Conservation (phyloP, 2,888 invertebrate genomes). For the Cosmia trapezina region DNA sequence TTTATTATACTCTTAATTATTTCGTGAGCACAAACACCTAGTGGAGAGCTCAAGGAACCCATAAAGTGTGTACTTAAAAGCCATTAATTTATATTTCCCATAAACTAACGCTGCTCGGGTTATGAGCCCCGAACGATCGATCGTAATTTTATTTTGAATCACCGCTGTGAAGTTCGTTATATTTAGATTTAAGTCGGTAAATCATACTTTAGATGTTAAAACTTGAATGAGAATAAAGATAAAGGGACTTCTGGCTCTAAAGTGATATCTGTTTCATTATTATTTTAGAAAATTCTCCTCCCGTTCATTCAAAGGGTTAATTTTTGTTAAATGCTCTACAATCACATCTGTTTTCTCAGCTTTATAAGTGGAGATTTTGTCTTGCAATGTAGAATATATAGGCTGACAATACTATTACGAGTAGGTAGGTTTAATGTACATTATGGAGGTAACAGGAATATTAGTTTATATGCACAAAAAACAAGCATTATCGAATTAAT, state of each 20-base stretch:
- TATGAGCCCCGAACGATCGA: constrained; percentile 58
- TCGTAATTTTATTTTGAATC: constrained; percentile 58
- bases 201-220: constrained; percentile 36
- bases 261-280: constrained; percentile 31
- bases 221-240: constrained; percentile 33
- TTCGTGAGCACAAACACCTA: constrained; percentile 26
- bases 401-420: not conserved
- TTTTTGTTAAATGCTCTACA: not conserved
- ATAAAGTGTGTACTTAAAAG: constrained; percentile 44
- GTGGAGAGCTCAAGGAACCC: constrained; percentile 43
- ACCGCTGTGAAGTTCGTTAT: constrained; percentile 44
- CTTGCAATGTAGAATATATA: too few species aligned
- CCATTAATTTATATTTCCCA: constrained; percentile 45
- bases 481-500: not conserved
- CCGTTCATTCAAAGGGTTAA: not conserved
- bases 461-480: not conserved
- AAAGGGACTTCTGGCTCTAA: constrained; percentile 11
- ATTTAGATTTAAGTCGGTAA: constrained; percentile 47
- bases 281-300: constrained; percentile 4
- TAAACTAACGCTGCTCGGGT: constrained; percentile 49
- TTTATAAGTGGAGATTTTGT: not conserved
- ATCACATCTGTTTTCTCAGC: not conserved
- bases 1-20: constrained; percentile 21
- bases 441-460: not conserved
- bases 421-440: too few species aligned